Conservation (phyloP, 2,113 vertebrate species). For the Agapornis roseicollis region DNA sequence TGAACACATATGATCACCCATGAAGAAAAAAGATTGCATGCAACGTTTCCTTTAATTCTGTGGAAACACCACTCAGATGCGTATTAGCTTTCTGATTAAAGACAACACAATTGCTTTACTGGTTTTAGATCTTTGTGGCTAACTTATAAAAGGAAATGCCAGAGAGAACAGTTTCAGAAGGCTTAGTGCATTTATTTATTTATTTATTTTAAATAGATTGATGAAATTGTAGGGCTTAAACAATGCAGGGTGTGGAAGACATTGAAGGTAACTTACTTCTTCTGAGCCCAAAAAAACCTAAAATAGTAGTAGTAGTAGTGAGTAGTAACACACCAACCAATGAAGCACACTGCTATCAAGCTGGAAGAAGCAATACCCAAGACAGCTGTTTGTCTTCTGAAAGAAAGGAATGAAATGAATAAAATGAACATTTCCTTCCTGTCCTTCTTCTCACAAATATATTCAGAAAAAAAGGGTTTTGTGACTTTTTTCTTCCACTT, state of each 20-base stretch:
- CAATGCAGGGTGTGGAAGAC: background rate
- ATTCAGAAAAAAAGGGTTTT: conserved; percentile 56
- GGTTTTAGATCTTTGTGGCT: background rate
- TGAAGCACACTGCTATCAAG: background rate
- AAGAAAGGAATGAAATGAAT: conserved; percentile 16
- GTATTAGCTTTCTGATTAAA: background rate
- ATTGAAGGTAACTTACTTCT: background rate
- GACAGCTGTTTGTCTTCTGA: conserved; percentile 50
- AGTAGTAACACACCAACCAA: background rate
- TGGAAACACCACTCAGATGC: background rate
- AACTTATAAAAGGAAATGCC: background rate
- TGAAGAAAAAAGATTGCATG: background rate
- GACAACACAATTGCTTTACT: background rate
- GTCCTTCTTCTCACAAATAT: conserved; percentile 31
- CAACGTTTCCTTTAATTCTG: background rate
- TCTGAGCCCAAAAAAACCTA: background rate
- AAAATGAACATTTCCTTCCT: conserved; percentile 9
- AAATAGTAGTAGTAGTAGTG: background rate
- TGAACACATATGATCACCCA: background rate
- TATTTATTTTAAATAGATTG: background rate
- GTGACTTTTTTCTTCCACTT: conserved; percentile 50
- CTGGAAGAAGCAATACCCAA: background rate
- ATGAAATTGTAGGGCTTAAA: background rate
- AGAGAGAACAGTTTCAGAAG: background rate
- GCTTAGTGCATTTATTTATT: background rate